Evolutionary conservation across 2,797 vertebrate species (phyloP).

Genomic region (Sebastes matsubarae): DNA sequence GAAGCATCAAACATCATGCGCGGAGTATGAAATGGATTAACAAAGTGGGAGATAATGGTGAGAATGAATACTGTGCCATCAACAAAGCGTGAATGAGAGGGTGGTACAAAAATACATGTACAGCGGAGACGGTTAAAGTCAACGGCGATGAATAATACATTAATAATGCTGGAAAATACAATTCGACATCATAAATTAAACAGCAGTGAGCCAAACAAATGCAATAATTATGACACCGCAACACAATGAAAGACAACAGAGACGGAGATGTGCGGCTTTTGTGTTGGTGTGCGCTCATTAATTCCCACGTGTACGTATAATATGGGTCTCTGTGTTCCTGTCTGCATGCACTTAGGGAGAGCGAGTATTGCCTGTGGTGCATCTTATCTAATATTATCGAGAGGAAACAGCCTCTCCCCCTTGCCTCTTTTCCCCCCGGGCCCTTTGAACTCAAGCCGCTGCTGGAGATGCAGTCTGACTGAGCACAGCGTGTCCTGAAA

Average conservation of each 20-base stretch:
- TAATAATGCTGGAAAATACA: constrained; percentile 68
- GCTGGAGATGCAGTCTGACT: constrained; percentile 74
- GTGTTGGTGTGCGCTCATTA: constrained; percentile 34
- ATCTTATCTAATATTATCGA: constrained; percentile 69
- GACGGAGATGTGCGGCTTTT: constrained; percentile 31
- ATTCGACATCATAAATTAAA: constrained; percentile 68
- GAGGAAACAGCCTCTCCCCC: constrained; percentile 51
- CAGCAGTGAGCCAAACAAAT: constrained; percentile 63
- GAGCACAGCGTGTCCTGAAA: constrained; percentile 77
- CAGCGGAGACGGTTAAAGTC: constrained; percentile 56
- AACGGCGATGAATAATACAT: constrained; percentile 71
- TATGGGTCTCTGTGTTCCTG: constrained; percentile 41
- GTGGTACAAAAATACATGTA: constrained; percentile 46
- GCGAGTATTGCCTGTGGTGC: constrained; percentile 50
- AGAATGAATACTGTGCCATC: constrained; percentile 36
- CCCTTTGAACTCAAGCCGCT: constrained; percentile 72
- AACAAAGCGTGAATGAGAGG: constrained; percentile 49
- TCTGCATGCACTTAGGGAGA: constrained; percentile 52
- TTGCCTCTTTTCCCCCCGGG: constrained; percentile 11
- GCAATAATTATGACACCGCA: constrained; percentile 66
- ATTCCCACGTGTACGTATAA: constrained; percentile 35
- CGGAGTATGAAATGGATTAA: constrained; percentile 48
- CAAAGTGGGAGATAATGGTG: constrained; percentile 52
- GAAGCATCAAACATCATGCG: constrained; percentile 31
- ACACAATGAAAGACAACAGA: constrained; percentile 45